A percentile compares a stretch with the other conserved stretches of the same genome.
phyloP scores from a whole-genome alignment of 1,140 invertebrate genomes.

The Sitodiplosis mosellana region DNA sequence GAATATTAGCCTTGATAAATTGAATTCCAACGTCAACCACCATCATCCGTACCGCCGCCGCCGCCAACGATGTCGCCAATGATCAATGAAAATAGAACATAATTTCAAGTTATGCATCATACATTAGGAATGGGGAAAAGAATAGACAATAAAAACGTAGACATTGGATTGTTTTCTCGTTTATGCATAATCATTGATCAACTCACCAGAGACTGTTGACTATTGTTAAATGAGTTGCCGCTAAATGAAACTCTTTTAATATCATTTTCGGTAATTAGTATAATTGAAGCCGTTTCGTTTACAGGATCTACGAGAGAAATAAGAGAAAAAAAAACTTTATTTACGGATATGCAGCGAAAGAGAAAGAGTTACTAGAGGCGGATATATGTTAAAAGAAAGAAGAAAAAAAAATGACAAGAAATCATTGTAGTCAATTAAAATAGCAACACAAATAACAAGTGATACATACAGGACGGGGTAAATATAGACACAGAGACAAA shows the following conservation, averaged over 20 bases:
- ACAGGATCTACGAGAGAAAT: conserved; percentile 32
- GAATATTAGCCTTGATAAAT: conserved; percentile 5
- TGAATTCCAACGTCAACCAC: no score
- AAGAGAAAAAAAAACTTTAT: no score
- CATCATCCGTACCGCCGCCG: no score
- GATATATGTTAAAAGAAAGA: no score
- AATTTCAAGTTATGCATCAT: conserved; percentile 3
- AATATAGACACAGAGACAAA: not conserved
- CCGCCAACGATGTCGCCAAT: no score
- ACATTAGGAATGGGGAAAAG: conserved; percentile 8
- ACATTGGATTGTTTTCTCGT: conserved; percentile 27
- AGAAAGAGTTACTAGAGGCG: not conserved
- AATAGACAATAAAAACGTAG: conserved; percentile 23
- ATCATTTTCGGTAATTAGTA: conserved; percentile 32
- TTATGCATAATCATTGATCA: conserved; percentile 19
- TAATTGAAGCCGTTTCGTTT: conserved; percentile 28
- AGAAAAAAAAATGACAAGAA: conserved; percentile 13
- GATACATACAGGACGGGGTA: not conserved
- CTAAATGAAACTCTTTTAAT: conserved; percentile 30
- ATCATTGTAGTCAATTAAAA: conserved; percentile 14
- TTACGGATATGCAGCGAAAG: no score
- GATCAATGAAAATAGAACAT: not conserved
- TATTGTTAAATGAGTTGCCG: not conserved
- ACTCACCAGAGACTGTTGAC: conserved; percentile 28
- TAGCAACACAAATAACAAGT: not conserved